Evolutionary conservation across 1,140 invertebrate species (phyloP), one percentile per base, ranked within the genome.

Genomic region (Zaprionus vittiger): DNA sequence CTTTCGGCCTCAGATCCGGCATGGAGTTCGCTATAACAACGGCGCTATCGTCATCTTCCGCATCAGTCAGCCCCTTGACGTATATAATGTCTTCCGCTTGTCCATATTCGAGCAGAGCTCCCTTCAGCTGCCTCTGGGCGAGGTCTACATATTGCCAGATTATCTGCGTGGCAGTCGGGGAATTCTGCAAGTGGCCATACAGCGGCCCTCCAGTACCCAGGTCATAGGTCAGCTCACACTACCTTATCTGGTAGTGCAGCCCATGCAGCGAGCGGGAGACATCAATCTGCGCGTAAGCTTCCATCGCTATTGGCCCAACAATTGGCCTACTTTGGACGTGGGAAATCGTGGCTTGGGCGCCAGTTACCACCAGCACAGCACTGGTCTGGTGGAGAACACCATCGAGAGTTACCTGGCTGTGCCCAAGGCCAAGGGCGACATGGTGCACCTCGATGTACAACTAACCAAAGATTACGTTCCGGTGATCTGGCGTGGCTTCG

Each of bases 401-500:
- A 95, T 99, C 62, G 97, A 97, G 17, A 99, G 98, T 52, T 95
- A 98, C 73, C 96, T 97, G 90, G 96, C 96, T 61, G 98, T 98
- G 61, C 95, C 96, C 47, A 94, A 95, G 74, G 96, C 96, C 92
- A 98, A 98, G 63, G 97, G 96, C 49, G 98, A 99, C 91, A 97
- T 98, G 94, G 96, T 99, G 7, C 98, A 99, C 93, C 97, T 99
- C 94, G 98, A 99, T 94, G 97, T 99, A 31, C 97, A 99, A 91
- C 93, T 99, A 26, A 98, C 97, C 68, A 98, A 98, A 94, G 98
- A 99, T 92, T 94, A 96, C 79, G 95, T 99, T 73, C 98, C 98
- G 20, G 96, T 99, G 26, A 95, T 99, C 56, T 99, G 98, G 94
- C 98, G 99, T 91, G 98, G 99, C 93, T 99, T 98, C 93, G 95